These are phyloP conservation scores for Stegodyphus mimosarum DNA, from an alignment of 1,140 invertebrate genomes.

Conservation along the genomic window DNA sequence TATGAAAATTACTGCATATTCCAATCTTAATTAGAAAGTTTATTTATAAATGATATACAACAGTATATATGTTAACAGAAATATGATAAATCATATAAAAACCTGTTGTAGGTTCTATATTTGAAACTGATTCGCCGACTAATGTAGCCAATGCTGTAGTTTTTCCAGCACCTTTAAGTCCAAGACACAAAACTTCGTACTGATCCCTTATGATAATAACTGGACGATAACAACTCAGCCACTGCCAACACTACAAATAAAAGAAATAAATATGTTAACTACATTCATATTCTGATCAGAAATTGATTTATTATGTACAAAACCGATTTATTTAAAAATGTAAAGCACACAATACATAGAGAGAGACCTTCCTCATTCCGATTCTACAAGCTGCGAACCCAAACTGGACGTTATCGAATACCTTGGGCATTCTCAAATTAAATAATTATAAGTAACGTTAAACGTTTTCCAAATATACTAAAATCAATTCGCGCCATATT, in stretches of 20 bases:
- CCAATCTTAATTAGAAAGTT: no score
- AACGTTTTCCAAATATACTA: no score
- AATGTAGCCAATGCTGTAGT: slow-evolving; percentile 67
- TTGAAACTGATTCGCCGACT: slow-evolving; percentile 67
- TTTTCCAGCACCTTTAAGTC: slow-evolving; percentile 67
- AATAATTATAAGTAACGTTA: neutral
- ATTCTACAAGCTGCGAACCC: slow-evolving; percentile 60
- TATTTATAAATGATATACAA: no score
- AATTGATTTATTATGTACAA: neutral
- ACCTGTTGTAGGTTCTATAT: slow-evolving; percentile 67
- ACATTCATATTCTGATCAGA: neutral
- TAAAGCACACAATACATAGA: neutral
- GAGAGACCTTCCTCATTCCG: slow-evolving; percentile 56
- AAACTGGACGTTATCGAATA: slow-evolving; percentile 55
- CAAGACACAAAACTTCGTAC: slow-evolving; percentile 67
- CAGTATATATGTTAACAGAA: no score
- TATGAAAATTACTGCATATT: no score
- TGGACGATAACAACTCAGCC: slow-evolving; percentile 63
- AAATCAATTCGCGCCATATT: no score
- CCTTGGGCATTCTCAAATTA: slow-evolving; percentile 53
- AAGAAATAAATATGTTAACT: neutral
- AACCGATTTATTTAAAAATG: neutral
- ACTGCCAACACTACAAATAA: slow-evolving; percentile 63
- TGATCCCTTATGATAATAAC: slow-evolving; percentile 61
- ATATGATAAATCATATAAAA: no score